Conservation (phyloP, 2,888 invertebrate genomes). For the Zele albiditarsus region DNA sequence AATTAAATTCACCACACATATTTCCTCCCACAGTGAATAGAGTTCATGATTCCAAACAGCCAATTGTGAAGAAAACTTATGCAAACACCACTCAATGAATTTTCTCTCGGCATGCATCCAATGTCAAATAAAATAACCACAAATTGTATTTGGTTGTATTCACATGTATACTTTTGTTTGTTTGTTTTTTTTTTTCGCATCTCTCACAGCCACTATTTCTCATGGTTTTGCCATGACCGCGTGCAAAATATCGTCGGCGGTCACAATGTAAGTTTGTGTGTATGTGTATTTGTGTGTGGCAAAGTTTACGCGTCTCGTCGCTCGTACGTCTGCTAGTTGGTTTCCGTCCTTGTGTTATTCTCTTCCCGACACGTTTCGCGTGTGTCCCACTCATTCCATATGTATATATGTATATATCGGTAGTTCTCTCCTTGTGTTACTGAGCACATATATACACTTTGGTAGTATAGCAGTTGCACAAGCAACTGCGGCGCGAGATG, state of each 20-base stretch:
- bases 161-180: neutral
- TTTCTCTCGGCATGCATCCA: neutral
- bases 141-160: slow-evolving; percentile 1
- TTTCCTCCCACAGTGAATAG: neutral
- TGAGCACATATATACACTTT: neutral
- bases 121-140: neutral
- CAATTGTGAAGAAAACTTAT: neutral
- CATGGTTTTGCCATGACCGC: no score
- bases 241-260: neutral
- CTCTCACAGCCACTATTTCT: neutral
- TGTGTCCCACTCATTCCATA: slow-evolving; percentile 30
- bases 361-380: slow-evolving; percentile 38
- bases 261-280: neutral
- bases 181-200: neutral
- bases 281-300: neutral
- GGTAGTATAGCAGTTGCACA: neutral
- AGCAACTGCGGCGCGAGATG: slow-evolving; percentile 39
- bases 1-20: no score
- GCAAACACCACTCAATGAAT: neutral
- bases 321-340: slow-evolving; percentile 37
- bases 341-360: slow-evolving; percentile 36
- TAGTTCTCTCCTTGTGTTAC: slow-evolving; percentile 17
- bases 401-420: slow-evolving; percentile 10
- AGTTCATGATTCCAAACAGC: neutral
- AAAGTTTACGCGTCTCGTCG: slow-evolving; percentile 39